Evolutionary conservation across 1,140 invertebrate genomes (phyloP).

Genomic region (Dufourea novaeangliae): DNA sequence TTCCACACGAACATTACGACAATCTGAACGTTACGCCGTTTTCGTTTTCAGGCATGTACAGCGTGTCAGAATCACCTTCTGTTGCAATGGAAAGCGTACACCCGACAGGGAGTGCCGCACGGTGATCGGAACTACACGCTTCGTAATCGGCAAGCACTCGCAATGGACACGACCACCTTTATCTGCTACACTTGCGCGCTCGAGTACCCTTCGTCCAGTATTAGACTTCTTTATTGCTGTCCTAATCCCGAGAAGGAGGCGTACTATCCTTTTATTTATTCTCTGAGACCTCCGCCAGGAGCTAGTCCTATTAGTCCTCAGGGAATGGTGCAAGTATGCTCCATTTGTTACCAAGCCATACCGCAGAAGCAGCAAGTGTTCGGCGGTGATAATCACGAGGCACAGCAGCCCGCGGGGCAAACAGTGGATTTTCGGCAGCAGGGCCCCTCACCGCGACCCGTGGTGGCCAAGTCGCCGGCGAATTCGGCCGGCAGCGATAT

Average conservation of each 20-base stretch:
- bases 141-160: constrained; percentile 86
- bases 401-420: constrained; percentile 76
- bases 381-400: constrained; percentile 82
- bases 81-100: constrained; percentile 89
- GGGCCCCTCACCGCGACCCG: constrained; percentile 79
- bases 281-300: constrained; percentile 88
- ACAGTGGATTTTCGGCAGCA: constrained; percentile 74
- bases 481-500: constrained; percentile 83
- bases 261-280: constrained; percentile 93
- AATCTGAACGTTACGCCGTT: too few relatives aligned
- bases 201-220: constrained; percentile 88
- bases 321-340: constrained; percentile 93
- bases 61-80: constrained; percentile 91
- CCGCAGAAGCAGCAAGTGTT: constrained; percentile 90
- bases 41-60: constrained; percentile 85
- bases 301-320: constrained; percentile 92
- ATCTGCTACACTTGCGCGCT: constrained; percentile 94
- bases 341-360: constrained; percentile 91
- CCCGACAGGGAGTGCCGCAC: constrained; percentile 86
- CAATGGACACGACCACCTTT: constrained; percentile 87
- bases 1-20: not conserved
- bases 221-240: constrained; percentile 91
- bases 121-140: constrained; percentile 90
- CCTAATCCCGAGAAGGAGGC: constrained; percentile 92
- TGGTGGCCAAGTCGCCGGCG: constrained; percentile 81